A percentile compares a stretch with the other conserved stretches of the same genome.
These are phyloP conservation scores for Argynnis bischoffii DNA, from an alignment of 2,888 invertebrate genomes.

Conservation along the genomic window DNA sequence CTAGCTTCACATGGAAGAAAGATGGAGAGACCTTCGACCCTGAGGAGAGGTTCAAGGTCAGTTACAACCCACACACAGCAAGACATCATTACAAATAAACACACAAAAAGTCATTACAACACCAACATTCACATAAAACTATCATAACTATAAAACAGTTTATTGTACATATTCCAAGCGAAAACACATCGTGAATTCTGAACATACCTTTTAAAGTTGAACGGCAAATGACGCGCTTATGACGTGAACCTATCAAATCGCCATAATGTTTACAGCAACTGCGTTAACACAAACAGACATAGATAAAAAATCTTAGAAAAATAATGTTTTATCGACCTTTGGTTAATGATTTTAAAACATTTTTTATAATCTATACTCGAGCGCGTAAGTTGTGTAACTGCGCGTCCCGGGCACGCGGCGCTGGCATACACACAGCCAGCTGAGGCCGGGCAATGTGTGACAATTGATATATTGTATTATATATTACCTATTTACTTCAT, in stretches of 20 bases:
- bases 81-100: background rate
- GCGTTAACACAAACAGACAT: background rate
- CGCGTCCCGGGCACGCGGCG: conserved; percentile 23
- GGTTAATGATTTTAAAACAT: conserved; percentile 1
- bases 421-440: conserved; percentile 17
- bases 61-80: conserved; percentile 3
- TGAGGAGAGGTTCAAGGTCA: conserved; percentile 92
- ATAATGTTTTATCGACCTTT: background rate
- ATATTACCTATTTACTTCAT: background rate
- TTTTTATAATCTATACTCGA: conserved; percentile 11
- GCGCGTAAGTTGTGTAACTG: conserved; percentile 28
- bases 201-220: conserved; percentile 20
- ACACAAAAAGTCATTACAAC: conserved; percentile 1
- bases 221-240: background rate
- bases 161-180: background rate
- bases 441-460: conserved; percentile 9
- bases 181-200: background rate
- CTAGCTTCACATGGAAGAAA: conserved; percentile 91
- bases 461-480: conserved; percentile 1
- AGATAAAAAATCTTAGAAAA: background rate
- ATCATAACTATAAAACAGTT: conserved; percentile 1
- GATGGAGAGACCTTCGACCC: conserved; percentile 94
- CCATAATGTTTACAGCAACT: background rate
- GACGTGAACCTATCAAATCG: conserved; percentile 12
- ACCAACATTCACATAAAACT: background rate